Conservation (phyloP, 1,140 invertebrate genomes). For the Brachionus calyciflorus region DNA sequence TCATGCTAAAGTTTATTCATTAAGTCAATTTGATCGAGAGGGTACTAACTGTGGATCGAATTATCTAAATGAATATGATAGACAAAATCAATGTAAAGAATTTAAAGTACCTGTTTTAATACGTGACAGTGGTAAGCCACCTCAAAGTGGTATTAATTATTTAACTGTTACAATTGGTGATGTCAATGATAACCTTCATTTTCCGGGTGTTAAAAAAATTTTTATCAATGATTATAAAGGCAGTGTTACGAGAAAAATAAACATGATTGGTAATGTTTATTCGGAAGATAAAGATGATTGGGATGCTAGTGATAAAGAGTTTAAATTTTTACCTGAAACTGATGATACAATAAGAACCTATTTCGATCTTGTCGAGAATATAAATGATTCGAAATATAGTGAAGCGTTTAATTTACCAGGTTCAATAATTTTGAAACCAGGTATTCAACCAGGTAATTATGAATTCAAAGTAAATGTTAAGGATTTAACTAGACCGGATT, state of each 20-base stretch:
- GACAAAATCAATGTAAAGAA: constrained; percentile 54
- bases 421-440: constrained; percentile 27
- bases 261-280: constrained; percentile 80
- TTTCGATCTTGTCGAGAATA: constrained; percentile 33
- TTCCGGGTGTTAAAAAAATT: constrained; percentile 89
- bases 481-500: constrained; percentile 21
- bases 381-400: constrained; percentile 10
- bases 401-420: neutral
- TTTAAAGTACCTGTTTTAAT: constrained; percentile 58
- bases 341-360: constrained; percentile 5
- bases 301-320: constrained; percentile 94
- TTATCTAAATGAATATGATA: constrained; percentile 81
- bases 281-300: constrained; percentile 94
- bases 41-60: constrained; percentile 85
- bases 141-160: constrained; percentile 76
- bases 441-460: constrained; percentile 14
- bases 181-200: constrained; percentile 94
- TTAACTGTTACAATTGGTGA: constrained; percentile 92
- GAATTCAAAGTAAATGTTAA: constrained; percentile 34
- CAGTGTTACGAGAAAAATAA: constrained; percentile 64
- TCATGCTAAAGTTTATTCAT: constrained; percentile 50
- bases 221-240: constrained; percentile 91
- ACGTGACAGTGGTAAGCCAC: constrained; percentile 53
- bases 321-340: constrained; percentile 55
- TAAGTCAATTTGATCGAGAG: constrained; percentile 78